Base-by-base conservation (phyloP, 2,888 invertebrate species). In the Zeuzera pyrina region DNA sequence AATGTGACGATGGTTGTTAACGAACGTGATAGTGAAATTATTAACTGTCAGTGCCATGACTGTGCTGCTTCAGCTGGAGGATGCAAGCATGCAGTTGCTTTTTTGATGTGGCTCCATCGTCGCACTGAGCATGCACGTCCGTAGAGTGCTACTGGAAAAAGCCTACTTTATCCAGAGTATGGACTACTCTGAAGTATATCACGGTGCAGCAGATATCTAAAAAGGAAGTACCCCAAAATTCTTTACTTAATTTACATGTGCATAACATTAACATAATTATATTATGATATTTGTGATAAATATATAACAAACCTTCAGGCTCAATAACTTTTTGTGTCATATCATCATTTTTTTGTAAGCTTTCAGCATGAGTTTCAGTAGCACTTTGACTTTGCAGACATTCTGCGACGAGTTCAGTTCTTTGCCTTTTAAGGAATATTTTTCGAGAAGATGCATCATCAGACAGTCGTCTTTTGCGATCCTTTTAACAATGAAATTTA, bases 261-360 rank as follows among this genome's bases (percentile, higher is more conserved):
- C n/a, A n/a, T n/a, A n/a, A n/a, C n/a, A n/a, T n/a, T n/a, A n/a
- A n/a, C n/a, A n/a, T n/a, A n/a, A n/a, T n/a, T n/a, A n/a, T n/a
- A n/a, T n/a, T n/a, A n/a, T n/a, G n/a, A n/a, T n/a, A n/a, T n/a
- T n/a, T n/a, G n/a, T n/a, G n/a, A n/a, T n/a, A n/a, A n/a, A 12
- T 30, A n/a, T 12, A 21, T 22, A 30, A 30, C 27, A 28, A 28
- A 26, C 21, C 15, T 32, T 32, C 27, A 14, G 28, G 28, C 15
- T 32, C 29, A 36, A 29, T 31, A 29, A 29, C 12, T 29, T n/a
- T n/a, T 25, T 33, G 29, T 29, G 19, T 33, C 13, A 16, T 33
- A 16, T 31, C 16, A 59, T 67, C 70, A 34, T 71, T 73, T 47
- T 73, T 73, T 45, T 72, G 71, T 45, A 73, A 52, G 34, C 62